phyloP scores from a whole-genome alignment of 2,113 vertebrate species.

The Cochlearius cochlearius region DNA sequence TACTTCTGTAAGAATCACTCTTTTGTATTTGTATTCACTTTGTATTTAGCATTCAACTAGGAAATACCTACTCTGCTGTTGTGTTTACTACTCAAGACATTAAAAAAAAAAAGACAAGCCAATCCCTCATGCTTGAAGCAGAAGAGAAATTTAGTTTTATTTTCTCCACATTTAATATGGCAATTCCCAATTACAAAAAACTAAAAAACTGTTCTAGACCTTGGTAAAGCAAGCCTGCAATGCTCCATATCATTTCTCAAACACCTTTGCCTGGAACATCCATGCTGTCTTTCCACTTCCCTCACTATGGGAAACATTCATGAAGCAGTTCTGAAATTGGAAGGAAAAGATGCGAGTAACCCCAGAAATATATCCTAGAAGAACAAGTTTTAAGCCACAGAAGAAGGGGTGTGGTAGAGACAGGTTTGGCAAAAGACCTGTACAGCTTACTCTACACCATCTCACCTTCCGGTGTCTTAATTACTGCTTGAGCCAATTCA shows the following conservation, averaged over 20 bases:
- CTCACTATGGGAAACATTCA: not conserved
- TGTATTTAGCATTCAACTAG: not conserved
- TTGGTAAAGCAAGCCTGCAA: not conserved
- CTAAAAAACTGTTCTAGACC: not conserved
- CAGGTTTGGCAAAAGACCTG: not conserved
- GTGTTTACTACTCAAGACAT: not conserved
- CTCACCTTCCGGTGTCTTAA: not conserved
- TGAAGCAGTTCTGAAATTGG: not conserved
- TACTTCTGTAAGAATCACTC: not conserved
- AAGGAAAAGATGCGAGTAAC: not conserved
- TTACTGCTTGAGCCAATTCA: not conserved
- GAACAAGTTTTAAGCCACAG: not conserved
- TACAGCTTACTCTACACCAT: not conserved
- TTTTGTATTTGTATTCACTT: not conserved
- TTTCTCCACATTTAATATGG: not conserved
- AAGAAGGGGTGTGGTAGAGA: not conserved
- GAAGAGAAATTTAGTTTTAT: not conserved
- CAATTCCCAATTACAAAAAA: not conserved
- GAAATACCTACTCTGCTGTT: not conserved
- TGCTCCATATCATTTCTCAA: rapidly evolving
- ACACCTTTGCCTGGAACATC: not conserved
- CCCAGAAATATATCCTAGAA: not conserved
- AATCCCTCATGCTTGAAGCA: not conserved
- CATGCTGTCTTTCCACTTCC: not conserved
- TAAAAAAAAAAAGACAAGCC: not conserved